Percentiles rank a stretch among this genome's conserved stretches.
phyloP scores from a whole-genome alignment of 2,888 invertebrate genomes.

The Dinocampus coccinellae region DNA sequence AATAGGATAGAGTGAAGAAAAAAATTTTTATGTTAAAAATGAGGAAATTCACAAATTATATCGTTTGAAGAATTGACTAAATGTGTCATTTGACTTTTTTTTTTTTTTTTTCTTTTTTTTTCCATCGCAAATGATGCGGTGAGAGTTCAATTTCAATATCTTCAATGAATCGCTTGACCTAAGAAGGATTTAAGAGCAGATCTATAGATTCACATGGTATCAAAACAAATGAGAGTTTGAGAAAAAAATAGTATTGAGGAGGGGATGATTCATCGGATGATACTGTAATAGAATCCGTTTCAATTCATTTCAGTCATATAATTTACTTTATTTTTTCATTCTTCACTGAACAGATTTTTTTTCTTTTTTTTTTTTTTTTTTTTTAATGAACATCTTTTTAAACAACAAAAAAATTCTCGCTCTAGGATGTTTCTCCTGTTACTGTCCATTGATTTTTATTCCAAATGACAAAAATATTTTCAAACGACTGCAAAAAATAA shows the following conservation, averaged over 20 bases:
- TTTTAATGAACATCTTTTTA: neutral
- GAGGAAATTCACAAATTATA: neutral
- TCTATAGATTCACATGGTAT: neutral
- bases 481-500: neutral
- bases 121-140: neutral
- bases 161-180: conserved; percentile 11
- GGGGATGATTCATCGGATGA: neutral
- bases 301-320: neutral
- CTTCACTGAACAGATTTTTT: neutral
- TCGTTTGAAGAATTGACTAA: neutral
- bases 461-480: neutral
- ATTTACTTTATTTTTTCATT: neutral
- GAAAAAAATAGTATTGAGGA: neutral
- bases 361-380: neutral
- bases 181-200: neutral
- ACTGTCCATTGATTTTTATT: neutral
- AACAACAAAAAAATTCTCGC: too few species aligned
- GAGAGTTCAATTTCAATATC: neutral
- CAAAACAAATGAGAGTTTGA: neutral
- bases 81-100: neutral
- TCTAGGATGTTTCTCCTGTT: neutral
- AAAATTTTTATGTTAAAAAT: neutral
- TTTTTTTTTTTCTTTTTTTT: neutral
- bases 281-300: neutral
- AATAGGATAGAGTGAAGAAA: neutral